Base-by-base conservation (phyloP, 1,140 invertebrate genomes). In the Penaeus indicus region DNA sequence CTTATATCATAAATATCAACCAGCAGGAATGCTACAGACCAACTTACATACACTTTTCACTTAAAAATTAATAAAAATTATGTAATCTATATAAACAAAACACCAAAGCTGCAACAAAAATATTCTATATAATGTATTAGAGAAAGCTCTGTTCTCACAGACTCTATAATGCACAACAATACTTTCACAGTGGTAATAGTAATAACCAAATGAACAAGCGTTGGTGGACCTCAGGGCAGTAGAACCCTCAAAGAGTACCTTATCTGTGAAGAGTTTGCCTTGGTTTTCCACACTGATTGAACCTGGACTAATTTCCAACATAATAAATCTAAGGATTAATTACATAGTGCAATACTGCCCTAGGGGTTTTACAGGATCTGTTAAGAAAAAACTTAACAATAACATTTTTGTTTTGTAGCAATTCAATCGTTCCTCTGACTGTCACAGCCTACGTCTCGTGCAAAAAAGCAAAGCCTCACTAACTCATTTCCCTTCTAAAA, bases 21-120 rank as follows among this genome's bases (percentile, higher is more conserved):
- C 87, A 84, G 69, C 69, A 84, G 87, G 87, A 88, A 88, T 88
- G 87, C 87, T 88, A 88, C 87, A 88, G 72, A 84, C 82, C 87
- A 88, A 81, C 72, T 78, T 77, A 38, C 80, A 38, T 75, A 67
- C 72, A 42, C 16, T 54, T 54, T 80, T 60, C 54, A 54, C 54
- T 54, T 54, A 54, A 54, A 54, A 54, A 54, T 16, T 54, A 54
- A 54, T 54, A 54, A 42, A 67, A 80, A 80, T 18, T 47, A 77
- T 80, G 78, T 32, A 86, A 38, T 21, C 75, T 86, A 86, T 79
- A 86, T n/a, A 63, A 80, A 69, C 42, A 32, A 62, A 83, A 86
- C 25, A 88, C 69, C 67, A 75, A 88, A 88, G 87, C 87, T 88
- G 87, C 87, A 88, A 88, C 81, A 88, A 88, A 69, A 87, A 82